Percentiles rank a stretch among this genome's conserved stretches.
Evolutionary conservation across 2,888 invertebrate species (phyloP).

Genomic region (Cyrtodaria siliqua): DNA sequence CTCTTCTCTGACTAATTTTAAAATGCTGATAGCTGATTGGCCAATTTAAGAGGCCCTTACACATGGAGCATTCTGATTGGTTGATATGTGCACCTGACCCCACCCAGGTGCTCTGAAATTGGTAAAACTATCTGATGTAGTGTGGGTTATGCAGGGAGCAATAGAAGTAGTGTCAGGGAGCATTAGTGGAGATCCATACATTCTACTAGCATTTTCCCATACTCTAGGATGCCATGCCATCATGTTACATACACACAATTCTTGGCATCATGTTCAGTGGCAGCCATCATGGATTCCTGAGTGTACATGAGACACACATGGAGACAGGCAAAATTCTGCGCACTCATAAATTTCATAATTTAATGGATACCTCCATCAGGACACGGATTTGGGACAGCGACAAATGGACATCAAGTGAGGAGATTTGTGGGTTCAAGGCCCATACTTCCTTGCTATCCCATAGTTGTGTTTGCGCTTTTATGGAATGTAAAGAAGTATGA

Average conservation of each 20-base stretch:
- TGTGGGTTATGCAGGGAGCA: constrained; percentile 61
- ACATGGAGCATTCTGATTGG: constrained; percentile 76
- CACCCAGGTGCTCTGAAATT: constrained; percentile 79
- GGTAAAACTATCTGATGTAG: constrained; percentile 79
- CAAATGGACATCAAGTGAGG: constrained; percentile 4
- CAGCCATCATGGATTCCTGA: constrained; percentile 66
- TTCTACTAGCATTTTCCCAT: constrained; percentile 53
- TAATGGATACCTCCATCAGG: background rate
- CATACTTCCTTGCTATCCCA: constrained; percentile 98
- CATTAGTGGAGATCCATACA: constrained; percentile 66
- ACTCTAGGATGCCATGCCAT: constrained; percentile 50
- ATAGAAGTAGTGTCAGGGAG: constrained; percentile 62
- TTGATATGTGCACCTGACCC: constrained; percentile 66
- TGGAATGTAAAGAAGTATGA: constrained; percentile 98
- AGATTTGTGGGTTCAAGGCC: constrained; percentile 86
- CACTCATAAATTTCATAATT: constrained; percentile 30
- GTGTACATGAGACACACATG: constrained; percentile 65
- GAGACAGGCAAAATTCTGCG: constrained; percentile 39
- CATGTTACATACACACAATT: constrained; percentile 46
- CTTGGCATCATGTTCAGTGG: constrained; percentile 29
- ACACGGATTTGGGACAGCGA: constrained; percentile 1
- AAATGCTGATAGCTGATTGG: constrained; percentile 67
- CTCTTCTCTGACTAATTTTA: constrained; percentile 65
- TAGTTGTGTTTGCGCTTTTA: constrained; percentile 90
- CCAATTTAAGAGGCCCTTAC: constrained; percentile 37